Evolutionary conservation across 2,888 invertebrate species (phyloP).

Genomic region (Epinotia demarniana): DNA sequence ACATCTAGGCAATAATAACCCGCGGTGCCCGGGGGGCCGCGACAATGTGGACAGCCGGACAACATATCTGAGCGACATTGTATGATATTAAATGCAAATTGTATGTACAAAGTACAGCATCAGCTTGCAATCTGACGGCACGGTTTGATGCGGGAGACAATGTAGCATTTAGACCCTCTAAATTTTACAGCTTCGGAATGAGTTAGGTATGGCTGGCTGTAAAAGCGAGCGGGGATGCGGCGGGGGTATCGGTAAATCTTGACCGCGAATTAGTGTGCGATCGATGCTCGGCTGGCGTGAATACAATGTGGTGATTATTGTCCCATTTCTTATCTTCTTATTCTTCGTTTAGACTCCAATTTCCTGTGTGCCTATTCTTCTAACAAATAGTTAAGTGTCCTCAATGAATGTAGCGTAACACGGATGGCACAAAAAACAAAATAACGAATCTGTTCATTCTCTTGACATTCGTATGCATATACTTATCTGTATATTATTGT

Average conservation of each 20-base stretch:
- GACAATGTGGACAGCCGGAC: conserved; percentile 37
- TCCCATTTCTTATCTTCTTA: too few relatives aligned
- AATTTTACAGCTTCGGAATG: conserved; percentile 25
- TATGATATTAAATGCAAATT: conserved; percentile 44
- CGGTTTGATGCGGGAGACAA: conserved; percentile 38
- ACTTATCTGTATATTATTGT: too few relatives aligned
- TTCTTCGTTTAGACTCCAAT: neutral
- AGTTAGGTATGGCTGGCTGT: conserved; percentile 22
- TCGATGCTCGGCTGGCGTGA: neutral
- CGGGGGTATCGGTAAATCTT: conserved; percentile 15
- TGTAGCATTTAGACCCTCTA: conserved; percentile 27
- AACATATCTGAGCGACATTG: conserved; percentile 33
- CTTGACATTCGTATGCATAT: too few relatives aligned
- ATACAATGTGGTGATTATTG: neutral
- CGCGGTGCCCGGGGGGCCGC: conserved; percentile 49
- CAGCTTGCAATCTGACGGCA: conserved; percentile 39
- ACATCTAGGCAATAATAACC: conserved; percentile 54
- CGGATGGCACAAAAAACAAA: neutral
- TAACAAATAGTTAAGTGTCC: neutral
- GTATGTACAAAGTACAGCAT: conserved; percentile 41
- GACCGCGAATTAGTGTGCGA: conserved; percentile 19
- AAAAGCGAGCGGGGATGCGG: conserved; percentile 19
- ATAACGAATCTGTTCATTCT: too few relatives aligned
- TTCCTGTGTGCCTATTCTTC: neutral
- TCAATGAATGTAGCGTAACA: neutral